Evolutionary conservation across 2,113 vertebrate genomes (phyloP).

Genomic region (Archocentrus centrarchus): DNA sequence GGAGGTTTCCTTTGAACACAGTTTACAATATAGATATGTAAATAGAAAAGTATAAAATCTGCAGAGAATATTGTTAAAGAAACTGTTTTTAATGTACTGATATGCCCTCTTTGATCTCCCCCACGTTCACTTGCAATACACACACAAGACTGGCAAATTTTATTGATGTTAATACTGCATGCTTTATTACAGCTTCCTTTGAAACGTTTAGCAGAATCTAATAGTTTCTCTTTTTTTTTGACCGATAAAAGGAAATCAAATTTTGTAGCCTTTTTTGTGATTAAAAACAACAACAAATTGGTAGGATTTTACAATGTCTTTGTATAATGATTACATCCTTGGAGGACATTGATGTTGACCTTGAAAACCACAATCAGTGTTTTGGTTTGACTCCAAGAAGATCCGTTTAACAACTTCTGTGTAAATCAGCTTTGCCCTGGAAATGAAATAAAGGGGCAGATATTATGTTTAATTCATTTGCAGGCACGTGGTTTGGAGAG

Average conservation of each 20-base stretch:
- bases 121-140: constrained; percentile 66
- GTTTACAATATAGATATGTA: constrained; percentile 77
- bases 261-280: constrained; percentile 70
- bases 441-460: constrained; percentile 7
- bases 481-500: constrained; percentile 39
- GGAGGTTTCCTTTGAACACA: constrained; percentile 78
- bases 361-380: constrained; percentile 27
- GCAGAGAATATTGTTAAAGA: constrained; percentile 63
- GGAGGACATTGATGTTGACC: constrained; percentile 40
- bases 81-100: constrained; percentile 68
- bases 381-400: constrained; percentile 38
- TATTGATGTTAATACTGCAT: constrained; percentile 75
- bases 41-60: constrained; percentile 70
- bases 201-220: constrained; percentile 30
- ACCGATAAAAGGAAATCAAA: constrained; percentile 36
- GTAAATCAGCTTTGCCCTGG: constrained; percentile 38
- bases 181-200: constrained; percentile 67
- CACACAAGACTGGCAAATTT: constrained; percentile 52
- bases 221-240: constrained; percentile 23
- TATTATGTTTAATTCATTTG: constrained; percentile 20
- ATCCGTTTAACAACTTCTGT: constrained; percentile 30
- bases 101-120: constrained; percentile 44
- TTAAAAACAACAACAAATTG: constrained; percentile 4
- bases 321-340: constrained; percentile 42
- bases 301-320: constrained; percentile 62